A percentile compares a stretch with the other conserved stretches of the same genome.
These are phyloP conservation scores for Drosophila sordidapex DNA, from an alignment of 2,888 invertebrate genomes.

Conservation along the genomic window DNA sequence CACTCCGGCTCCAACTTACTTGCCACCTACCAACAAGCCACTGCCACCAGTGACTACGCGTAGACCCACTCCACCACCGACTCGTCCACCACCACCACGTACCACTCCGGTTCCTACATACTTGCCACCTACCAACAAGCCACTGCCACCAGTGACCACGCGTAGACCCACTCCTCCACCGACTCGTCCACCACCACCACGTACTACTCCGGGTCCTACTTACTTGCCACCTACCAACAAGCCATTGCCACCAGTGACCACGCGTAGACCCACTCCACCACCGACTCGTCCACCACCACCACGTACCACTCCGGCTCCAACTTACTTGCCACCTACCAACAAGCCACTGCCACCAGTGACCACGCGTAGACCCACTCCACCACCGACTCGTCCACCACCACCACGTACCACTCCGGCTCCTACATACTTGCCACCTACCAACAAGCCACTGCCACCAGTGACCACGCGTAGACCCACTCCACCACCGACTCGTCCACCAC, in stretches of 20 bases:
- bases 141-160: too few species aligned
- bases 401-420: slow-evolving; percentile 42
- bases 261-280: slow-evolving; percentile 7
- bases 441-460: slow-evolving; percentile 55
- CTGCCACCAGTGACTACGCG: too few species aligned
- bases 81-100: too few species aligned
- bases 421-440: slow-evolving; percentile 61
- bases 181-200: neutral
- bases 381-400: slow-evolving; percentile 25
- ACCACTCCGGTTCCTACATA: too few species aligned
- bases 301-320: neutral
- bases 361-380: slow-evolving; percentile 9
- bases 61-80: too few species aligned
- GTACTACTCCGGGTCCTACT: neutral
- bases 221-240: slow-evolving; percentile 5
- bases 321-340: slow-evolving; percentile 4
- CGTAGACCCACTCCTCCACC: slow-evolving; percentile 10
- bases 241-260: slow-evolving; percentile 8
- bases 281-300: slow-evolving; percentile 9
- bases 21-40: too few species aligned
- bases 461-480: slow-evolving; percentile 31
- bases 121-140: too few species aligned
- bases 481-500: slow-evolving; percentile 29
- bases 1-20: too few species aligned
- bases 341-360: slow-evolving; percentile 9